Conservation (phyloP, 1,140 invertebrate species). For the Rhynchophorus ferrugineus region DNA sequence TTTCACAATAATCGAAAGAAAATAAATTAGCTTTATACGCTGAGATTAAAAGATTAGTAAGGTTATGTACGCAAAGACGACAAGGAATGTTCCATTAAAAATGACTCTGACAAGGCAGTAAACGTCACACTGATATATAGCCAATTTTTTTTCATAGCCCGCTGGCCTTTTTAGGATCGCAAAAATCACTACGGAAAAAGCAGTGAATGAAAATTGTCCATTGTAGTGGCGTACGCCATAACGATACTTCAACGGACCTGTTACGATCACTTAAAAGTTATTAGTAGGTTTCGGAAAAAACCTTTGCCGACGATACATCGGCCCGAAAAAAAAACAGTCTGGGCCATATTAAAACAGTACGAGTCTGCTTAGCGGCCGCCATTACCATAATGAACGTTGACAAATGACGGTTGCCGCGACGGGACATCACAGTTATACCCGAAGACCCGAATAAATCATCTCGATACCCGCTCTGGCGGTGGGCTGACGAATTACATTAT, state of each 20-base stretch:
- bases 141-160: too few relatives aligned
- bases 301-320: neutral
- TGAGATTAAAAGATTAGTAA: too few relatives aligned
- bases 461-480: neutral
- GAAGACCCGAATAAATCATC: neutral
- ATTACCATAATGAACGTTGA: neutral
- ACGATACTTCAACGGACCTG: neutral
- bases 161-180: too few relatives aligned
- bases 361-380: neutral
- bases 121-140: too few relatives aligned
- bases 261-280: neutral
- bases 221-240: neutral
- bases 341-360: neutral
- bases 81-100: too few relatives aligned
- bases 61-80: too few relatives aligned
- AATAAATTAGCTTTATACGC: too few relatives aligned
- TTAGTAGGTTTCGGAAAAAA: neutral
- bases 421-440: neutral
- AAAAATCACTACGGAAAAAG: too few relatives aligned
- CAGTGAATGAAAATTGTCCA: too few relatives aligned
- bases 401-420: neutral
- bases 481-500: neutral
- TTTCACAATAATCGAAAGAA: too few relatives aligned
- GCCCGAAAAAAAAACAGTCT: neutral
- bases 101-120: too few relatives aligned